Percentiles rank a stretch among this genome's conserved stretches.
Conservation (phyloP, 2,797 vertebrate species). For the Denticeps clupeoides region DNA sequence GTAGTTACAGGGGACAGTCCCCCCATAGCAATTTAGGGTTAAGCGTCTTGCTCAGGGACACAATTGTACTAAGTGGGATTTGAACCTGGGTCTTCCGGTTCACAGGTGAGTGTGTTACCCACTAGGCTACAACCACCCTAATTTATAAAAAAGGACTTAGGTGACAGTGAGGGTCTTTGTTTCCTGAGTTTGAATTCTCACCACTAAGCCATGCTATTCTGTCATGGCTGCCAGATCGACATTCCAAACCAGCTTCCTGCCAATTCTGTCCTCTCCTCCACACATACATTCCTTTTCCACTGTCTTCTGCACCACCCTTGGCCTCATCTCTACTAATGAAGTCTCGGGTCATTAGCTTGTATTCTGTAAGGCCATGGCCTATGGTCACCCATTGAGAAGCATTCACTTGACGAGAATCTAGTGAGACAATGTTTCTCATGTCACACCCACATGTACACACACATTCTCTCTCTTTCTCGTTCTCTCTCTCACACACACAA, state of each 20-base stretch:
- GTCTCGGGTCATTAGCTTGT: slow-evolving; percentile 23
- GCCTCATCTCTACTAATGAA: slow-evolving; percentile 31
- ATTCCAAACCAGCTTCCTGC: neutral
- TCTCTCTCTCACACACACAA: too few species aligned
- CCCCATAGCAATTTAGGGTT: too few species aligned
- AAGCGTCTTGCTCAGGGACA: too few species aligned
- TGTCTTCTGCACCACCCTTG: slow-evolving; percentile 2
- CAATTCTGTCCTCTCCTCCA: neutral
- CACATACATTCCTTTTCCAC: neutral
- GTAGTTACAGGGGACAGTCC: too few species aligned
- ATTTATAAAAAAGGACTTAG: too few species aligned
- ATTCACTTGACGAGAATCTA: slow-evolving; percentile 41
- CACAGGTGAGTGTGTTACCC: too few species aligned
- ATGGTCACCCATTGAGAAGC: slow-evolving; percentile 32
- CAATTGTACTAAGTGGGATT: too few species aligned
- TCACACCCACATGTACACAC: slow-evolving; percentile 26
- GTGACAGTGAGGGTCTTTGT: neutral
- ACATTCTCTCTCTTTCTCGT: too few species aligned
- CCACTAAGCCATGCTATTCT: slow-evolving; percentile 9
- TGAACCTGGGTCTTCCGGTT: too few species aligned
- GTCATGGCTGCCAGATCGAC: neutral
- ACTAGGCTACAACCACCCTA: too few species aligned
- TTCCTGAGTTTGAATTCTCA: too few species aligned
- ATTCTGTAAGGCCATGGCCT: slow-evolving; percentile 29
- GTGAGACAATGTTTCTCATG: slow-evolving; percentile 48